Percentiles rank a stretch among this genome's conserved stretches.
Conservation (phyloP, 2,113 vertebrate genomes). For the Passer montanus region DNA sequence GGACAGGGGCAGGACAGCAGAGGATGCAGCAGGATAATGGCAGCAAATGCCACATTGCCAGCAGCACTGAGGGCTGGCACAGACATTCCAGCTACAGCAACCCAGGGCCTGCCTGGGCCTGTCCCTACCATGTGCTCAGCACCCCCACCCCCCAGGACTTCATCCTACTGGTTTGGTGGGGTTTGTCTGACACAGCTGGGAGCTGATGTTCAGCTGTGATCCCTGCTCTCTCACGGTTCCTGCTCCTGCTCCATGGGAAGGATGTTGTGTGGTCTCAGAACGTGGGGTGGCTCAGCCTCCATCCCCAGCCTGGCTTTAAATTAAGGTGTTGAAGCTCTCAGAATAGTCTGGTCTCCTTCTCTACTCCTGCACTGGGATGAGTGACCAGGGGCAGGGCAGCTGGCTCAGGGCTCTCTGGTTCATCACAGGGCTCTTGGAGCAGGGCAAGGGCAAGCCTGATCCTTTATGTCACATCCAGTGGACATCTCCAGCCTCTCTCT, state of each 20-base stretch:
- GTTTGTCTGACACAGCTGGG: rapidly evolving
- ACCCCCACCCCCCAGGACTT: rapidly evolving
- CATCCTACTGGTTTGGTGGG: neutral
- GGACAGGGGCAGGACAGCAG: rapidly evolving
- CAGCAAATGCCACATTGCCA: neutral
- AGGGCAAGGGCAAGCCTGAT: neutral
- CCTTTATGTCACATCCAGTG: neutral
- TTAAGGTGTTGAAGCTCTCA: neutral
- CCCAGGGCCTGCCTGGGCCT: neutral
- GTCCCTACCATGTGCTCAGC: rapidly evolving
- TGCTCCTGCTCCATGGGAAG: neutral
- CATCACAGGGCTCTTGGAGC: neutral
- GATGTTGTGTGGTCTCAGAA: rapidly evolving
- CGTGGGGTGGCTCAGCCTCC: rapidly evolving
- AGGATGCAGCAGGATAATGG: neutral
- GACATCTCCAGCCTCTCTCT: neutral
- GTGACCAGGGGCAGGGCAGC: neutral
- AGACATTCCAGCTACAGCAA: neutral
- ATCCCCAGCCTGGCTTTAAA: neutral
- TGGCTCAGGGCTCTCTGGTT: neutral
- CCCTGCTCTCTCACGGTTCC: neutral
- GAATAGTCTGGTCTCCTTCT: neutral
- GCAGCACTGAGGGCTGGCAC: neutral
- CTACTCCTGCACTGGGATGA: rapidly evolving
- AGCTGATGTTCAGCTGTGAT: neutral